These are phyloP conservation scores for Tetrax tetrax DNA, from an alignment of 2,113 vertebrate genomes.

Conservation along the genomic window DNA sequence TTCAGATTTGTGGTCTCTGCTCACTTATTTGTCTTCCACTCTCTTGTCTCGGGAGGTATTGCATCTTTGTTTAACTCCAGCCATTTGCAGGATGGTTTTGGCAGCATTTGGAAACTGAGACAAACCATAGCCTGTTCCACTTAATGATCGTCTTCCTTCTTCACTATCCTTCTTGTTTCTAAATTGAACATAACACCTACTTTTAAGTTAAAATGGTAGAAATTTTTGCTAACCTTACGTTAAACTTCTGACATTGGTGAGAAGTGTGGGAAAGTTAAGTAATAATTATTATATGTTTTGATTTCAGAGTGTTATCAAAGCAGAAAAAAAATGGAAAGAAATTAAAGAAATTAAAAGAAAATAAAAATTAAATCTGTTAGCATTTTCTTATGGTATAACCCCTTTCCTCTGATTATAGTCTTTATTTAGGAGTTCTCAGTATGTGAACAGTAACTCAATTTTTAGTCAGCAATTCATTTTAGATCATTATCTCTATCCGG, in stretches of 20 bases:
- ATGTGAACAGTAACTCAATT: background rate
- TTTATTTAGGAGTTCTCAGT: background rate
- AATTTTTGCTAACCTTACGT: background rate
- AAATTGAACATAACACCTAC: background rate
- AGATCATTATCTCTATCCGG: background rate
- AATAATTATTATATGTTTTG: background rate
- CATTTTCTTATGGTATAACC: background rate
- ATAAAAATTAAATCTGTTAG: background rate
- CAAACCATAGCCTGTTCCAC: background rate
- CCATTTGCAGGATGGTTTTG: background rate
- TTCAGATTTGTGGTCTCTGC: background rate
- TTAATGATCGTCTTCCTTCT: background rate
- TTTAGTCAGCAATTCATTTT: constrained; percentile 1
- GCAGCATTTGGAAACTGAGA: background rate
- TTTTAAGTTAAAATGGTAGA: background rate
- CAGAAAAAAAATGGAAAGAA: background rate
- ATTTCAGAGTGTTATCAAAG: background rate
- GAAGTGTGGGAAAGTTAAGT: background rate
- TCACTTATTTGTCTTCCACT: background rate
- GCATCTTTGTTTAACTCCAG: background rate
- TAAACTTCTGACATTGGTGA: background rate
- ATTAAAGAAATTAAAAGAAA: background rate
- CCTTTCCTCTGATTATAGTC: background rate
- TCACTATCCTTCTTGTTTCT: background rate
- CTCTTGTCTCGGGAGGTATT: background rate